phyloP scores from a whole-genome alignment of 2,797 vertebrate genomes.

The Rachycentron canadum region DNA sequence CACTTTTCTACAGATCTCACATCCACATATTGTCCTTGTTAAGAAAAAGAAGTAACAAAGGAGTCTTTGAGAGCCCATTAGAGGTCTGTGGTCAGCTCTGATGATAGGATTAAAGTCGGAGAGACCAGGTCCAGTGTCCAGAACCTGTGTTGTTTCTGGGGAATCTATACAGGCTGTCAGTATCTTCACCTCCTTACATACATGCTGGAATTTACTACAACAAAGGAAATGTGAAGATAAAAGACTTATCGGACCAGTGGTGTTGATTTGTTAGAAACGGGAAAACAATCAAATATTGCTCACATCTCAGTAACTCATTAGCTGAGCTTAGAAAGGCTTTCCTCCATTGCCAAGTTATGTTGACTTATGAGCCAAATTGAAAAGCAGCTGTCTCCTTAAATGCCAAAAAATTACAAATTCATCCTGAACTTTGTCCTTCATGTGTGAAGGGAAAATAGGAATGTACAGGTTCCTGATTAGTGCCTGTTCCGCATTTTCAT shows the following conservation, averaged over 20 bases:
- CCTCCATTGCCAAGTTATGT: constrained; percentile 12
- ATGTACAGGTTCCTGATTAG: constrained; percentile 2
- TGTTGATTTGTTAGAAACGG: constrained; percentile 28
- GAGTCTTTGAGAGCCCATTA: too few relatives aligned
- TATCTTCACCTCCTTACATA: constrained; percentile 38
- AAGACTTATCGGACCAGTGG: constrained; percentile 22
- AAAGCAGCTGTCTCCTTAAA: constrained; percentile 29
- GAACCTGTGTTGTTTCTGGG: constrained; percentile 58
- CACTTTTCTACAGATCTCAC: not conserved
- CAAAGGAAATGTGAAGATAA: constrained; percentile 8
- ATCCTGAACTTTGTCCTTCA: constrained; percentile 20
- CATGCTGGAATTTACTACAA: constrained; percentile 1
- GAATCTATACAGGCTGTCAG: constrained; percentile 22
- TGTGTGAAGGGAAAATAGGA: constrained; percentile 8
- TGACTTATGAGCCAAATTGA: constrained; percentile 19
- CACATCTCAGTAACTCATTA: constrained; percentile 14
- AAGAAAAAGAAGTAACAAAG: constrained; percentile 23
- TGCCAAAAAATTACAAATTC: constrained; percentile 20
- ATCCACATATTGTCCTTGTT: constrained; percentile 5
- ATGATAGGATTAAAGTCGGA: constrained; percentile 43
- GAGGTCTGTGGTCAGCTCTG: constrained; percentile 34
- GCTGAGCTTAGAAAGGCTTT: constrained; percentile 17
- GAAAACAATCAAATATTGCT: constrained; percentile 36
- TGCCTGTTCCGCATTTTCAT: constrained; percentile 7
- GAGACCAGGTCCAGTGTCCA: constrained; percentile 22